Percentiles rank a stretch among this genome's conserved stretches.
Conservation (phyloP, 2,797 vertebrate genomes). For the Halcyon leucocephala region DNA sequence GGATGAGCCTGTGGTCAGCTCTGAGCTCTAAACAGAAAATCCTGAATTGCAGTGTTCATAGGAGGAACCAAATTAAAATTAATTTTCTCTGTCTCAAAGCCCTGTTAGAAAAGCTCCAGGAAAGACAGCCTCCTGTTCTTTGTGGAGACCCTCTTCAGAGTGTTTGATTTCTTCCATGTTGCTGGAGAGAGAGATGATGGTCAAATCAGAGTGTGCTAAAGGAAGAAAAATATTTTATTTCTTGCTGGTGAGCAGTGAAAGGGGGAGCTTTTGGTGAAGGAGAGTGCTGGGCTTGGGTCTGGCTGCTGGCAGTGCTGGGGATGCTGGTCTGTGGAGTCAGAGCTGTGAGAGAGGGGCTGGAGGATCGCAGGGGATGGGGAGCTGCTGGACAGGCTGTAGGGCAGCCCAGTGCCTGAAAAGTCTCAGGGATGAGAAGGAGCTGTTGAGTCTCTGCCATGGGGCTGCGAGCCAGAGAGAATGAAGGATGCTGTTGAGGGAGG, state of each 20-base stretch:
- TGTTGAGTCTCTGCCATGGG: not conserved
- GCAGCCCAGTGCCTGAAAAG: not conserved
- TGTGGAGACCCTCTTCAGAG: not conserved
- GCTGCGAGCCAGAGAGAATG: not conserved
- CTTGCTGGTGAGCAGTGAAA: not conserved
- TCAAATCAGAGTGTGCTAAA: not conserved
- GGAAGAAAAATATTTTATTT: not conserved
- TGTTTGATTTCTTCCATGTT: not conserved
- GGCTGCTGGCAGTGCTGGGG: not conserved
- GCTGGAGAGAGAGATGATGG: not conserved
- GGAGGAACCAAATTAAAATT: not conserved
- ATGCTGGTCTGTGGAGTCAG: not conserved
- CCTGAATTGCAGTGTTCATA: not conserved
- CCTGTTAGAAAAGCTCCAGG: not conserved
- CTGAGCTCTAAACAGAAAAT: not conserved
- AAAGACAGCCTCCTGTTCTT: not conserved
- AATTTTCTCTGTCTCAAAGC: not conserved
- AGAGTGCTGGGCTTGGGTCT: not conserved
- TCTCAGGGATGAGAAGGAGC: not conserved
- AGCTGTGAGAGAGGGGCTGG: not conserved
- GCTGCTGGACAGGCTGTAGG: not conserved
- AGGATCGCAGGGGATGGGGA: not conserved
- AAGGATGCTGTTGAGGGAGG: not conserved
- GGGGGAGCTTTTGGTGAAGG: not conserved
- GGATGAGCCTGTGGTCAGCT: fast-evolving